Conservation (phyloP, 2,888 invertebrate species). For the Apantesis nais region DNA sequence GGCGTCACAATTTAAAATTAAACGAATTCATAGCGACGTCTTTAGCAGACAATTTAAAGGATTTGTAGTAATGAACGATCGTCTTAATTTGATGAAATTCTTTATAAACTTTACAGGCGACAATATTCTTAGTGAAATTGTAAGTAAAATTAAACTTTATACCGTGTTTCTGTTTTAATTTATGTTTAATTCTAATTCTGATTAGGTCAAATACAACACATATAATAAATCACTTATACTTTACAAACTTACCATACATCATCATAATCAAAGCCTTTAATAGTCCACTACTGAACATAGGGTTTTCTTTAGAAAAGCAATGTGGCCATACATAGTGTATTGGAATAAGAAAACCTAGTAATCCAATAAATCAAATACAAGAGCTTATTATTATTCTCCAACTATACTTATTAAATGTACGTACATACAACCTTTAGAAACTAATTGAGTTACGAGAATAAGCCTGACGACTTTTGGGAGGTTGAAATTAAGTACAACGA, state of each 20-base stretch:
- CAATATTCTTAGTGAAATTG: neutral
- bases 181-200: no score
- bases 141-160: neutral
- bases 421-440: neutral
- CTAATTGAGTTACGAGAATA: neutral
- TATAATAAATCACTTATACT: no score
- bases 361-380: neutral
- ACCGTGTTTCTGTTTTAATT: neutral
- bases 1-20: neutral
- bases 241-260: no score
- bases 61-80: constrained; percentile 7
- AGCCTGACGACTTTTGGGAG: neutral
- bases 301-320: no score
- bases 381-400: neutral
- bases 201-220: neutral
- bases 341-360: neutral
- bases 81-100: constrained; percentile 15
- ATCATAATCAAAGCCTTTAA: no score
- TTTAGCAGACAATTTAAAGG: neutral
- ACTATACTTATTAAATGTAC: neutral
- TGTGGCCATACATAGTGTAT: neutral
- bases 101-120: neutral
- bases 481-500: neutral
- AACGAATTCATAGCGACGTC: constrained; percentile 1
- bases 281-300: no score